Conservation (phyloP, 2,113 vertebrate species). For the Gallinago jamesoni region DNA sequence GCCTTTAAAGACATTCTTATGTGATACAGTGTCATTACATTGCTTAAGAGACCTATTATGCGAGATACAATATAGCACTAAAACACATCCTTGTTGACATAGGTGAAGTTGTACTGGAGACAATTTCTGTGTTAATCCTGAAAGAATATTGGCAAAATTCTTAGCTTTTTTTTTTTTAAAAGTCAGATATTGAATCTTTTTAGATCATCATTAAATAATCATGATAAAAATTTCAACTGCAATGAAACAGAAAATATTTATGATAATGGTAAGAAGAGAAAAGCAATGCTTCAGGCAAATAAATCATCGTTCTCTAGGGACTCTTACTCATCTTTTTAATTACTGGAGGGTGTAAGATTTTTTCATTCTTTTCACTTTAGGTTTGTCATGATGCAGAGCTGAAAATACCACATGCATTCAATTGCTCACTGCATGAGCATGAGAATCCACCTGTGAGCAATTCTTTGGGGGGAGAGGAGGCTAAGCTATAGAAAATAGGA, state of each 20-base stretch:
- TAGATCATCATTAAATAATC: constrained; percentile 1
- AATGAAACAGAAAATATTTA: constrained; percentile 22
- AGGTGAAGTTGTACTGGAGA: not conserved
- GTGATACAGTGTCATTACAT: not conserved
- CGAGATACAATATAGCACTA: not conserved
- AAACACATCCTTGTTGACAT: not conserved
- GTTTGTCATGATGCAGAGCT: not conserved
- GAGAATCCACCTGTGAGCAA: not conserved
- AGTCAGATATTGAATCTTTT: not conserved
- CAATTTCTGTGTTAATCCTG: not conserved
- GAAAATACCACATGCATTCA: not conserved
- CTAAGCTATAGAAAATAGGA: not conserved
- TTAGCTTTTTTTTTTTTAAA: not conserved
- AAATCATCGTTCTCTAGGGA: not conserved
- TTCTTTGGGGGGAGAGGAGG: not conserved
- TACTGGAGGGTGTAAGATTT: not conserved
- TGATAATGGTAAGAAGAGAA: not conserved
- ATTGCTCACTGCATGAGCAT: not conserved
- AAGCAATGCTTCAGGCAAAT: not conserved
- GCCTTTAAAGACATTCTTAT: not conserved
- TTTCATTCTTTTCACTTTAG: not conserved
- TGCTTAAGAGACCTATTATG: not conserved
- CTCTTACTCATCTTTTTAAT: not conserved
- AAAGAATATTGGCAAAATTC: not conserved
- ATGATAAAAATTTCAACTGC: not conserved